These are phyloP conservation scores for Bruchidius siliquastri DNA, from an alignment of 2,888 invertebrate genomes.

Conservation along the genomic window DNA sequence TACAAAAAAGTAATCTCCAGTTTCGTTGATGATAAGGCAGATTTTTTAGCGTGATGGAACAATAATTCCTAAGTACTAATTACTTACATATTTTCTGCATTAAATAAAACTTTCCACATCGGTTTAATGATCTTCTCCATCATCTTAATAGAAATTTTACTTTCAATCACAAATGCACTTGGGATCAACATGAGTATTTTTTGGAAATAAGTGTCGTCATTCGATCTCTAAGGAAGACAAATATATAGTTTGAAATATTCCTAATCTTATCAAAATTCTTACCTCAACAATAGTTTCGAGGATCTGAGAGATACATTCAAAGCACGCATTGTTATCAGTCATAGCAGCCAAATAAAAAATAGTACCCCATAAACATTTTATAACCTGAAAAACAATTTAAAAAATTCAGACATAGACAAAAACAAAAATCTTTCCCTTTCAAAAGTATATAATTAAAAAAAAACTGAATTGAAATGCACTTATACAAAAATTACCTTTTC, in stretches of 20 bases:
- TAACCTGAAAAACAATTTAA: constrained; percentile 17
- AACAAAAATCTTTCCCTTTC: too few relatives aligned
- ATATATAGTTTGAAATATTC: too few relatives aligned
- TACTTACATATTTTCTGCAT: neutral
- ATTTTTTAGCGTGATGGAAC: too few relatives aligned
- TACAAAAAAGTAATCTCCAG: too few relatives aligned
- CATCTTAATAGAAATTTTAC: neutral
- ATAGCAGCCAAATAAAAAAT: constrained; percentile 18
- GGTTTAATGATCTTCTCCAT: neutral
- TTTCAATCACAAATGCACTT: neutral
- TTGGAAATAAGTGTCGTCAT: neutral
- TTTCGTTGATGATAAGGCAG: too few relatives aligned
- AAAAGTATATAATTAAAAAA: too few relatives aligned
- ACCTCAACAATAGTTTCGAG: neutral
- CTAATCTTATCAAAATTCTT: neutral
- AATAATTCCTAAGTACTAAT: neutral
- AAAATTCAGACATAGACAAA: too few relatives aligned
- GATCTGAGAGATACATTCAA: neutral
- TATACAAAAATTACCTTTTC: too few relatives aligned
- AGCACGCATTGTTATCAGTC: neutral
- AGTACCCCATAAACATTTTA: constrained; percentile 30
- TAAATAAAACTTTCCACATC: neutral
- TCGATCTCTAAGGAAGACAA: neutral
- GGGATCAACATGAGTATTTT: neutral
- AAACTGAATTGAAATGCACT: too few relatives aligned